phyloP scores from a whole-genome alignment of 1,140 invertebrate species.

The Heliothis virescens region DNA sequence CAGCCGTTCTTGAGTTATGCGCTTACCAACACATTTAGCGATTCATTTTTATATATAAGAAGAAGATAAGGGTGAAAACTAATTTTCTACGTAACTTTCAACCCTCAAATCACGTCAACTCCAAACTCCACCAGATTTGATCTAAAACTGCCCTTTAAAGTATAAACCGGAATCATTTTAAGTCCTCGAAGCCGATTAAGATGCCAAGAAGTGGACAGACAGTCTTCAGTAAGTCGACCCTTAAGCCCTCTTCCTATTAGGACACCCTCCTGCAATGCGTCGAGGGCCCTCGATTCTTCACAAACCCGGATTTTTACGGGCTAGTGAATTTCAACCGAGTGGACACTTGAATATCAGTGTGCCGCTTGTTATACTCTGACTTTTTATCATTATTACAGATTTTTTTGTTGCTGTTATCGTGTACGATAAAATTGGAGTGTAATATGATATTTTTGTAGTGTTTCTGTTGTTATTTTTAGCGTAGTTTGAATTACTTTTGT shows the following conservation, averaged over 20 bases:
- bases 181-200: constrained; percentile 54
- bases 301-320: constrained; percentile 59
- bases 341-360: constrained; percentile 52
- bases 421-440: neutral
- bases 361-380: constrained; percentile 54
- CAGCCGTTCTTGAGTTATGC: too few relatives aligned
- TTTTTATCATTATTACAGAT: constrained; percentile 50
- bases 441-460: neutral
- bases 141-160: constrained; percentile 31
- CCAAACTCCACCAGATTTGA: constrained; percentile 9
- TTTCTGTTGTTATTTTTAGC: too few relatives aligned
- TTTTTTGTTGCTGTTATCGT: constrained; percentile 32
- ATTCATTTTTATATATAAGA: too few relatives aligned
- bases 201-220: constrained; percentile 58
- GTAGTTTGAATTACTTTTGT: too few relatives aligned
- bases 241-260: constrained; percentile 56
- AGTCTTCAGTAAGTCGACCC: constrained; percentile 39
- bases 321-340: constrained; percentile 60
- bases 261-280: constrained; percentile 55
- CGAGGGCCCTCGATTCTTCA: constrained; percentile 59
- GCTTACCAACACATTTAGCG: too few relatives aligned
- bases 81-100: too few relatives aligned
- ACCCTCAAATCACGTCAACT: too few relatives aligned
- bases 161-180: constrained; percentile 41
- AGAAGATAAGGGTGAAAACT: too few relatives aligned